Conservation (phyloP, 2,797 vertebrate genomes). For the Coccyzus lansbergi region DNA sequence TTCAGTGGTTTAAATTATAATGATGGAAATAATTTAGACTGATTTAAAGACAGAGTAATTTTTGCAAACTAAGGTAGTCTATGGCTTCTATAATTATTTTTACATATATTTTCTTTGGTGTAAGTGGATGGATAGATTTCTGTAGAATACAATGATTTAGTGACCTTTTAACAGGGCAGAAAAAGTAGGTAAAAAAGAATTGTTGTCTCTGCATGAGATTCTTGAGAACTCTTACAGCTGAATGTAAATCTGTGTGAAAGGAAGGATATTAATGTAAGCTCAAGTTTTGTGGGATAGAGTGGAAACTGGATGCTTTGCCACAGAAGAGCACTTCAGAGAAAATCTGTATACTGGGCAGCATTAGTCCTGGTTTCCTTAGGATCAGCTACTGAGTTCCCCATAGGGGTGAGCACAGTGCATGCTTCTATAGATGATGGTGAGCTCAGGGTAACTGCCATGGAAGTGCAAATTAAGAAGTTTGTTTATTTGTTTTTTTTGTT, state of each 20-base stretch:
- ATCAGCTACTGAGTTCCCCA: neutral
- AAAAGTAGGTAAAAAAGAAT: neutral
- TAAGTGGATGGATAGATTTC: neutral
- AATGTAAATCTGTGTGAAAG: neutral
- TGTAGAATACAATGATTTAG: neutral
- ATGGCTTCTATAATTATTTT: neutral
- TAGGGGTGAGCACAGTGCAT: rapidly evolving
- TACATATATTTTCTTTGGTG: neutral
- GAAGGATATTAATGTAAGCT: neutral
- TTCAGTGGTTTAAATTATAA: neutral
- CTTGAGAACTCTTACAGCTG: neutral
- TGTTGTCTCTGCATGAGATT: neutral
- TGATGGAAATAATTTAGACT: neutral
- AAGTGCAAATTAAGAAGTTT: neutral
- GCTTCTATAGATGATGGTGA: rapidly evolving
- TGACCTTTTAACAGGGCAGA: neutral
- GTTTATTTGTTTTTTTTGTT: neutral
- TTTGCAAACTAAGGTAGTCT: neutral
- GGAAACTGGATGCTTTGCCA: neutral
- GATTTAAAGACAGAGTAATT: neutral
- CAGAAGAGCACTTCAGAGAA: neutral
- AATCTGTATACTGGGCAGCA: neutral
- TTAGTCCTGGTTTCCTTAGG: neutral
- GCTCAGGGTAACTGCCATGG: neutral
- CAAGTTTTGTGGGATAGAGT: rapidly evolving